Evolutionary conservation across 1,140 invertebrate species (phyloP).

Genomic region (Cydia strobilella): DNA sequence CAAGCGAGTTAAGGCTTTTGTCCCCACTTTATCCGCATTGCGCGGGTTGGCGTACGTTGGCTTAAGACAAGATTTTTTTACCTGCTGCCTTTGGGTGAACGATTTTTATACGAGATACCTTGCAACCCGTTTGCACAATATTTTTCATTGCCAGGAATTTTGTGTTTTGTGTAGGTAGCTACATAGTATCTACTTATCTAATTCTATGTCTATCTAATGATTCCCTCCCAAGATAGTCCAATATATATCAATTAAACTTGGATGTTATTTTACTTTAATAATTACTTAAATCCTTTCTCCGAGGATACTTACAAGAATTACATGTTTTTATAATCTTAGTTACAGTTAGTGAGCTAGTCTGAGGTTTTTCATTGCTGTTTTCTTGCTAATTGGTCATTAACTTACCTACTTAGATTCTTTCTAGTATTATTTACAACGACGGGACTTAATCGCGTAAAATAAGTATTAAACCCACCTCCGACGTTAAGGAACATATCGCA

Average conservation of each 20-base stretch:
- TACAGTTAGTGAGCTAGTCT: background rate
- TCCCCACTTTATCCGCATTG: background rate
- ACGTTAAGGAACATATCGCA: too few relatives aligned
- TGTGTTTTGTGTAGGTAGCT: background rate
- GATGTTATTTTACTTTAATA: too few relatives aligned
- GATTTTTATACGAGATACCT: background rate
- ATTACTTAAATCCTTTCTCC: too few relatives aligned
- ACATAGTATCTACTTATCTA: background rate
- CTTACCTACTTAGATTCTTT: slow-evolving; percentile 20
- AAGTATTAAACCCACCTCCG: too few relatives aligned
- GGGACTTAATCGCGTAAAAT: too few relatives aligned
- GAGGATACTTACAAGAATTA: too few relatives aligned
- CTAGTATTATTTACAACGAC: too few relatives aligned
- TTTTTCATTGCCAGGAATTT: background rate
- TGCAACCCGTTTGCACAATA: background rate
- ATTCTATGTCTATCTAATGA: background rate
- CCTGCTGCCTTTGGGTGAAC: background rate
- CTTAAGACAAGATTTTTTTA: background rate
- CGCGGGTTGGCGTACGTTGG: background rate
- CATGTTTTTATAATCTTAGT: too few relatives aligned
- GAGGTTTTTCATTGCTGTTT: background rate
- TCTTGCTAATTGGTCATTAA: slow-evolving; percentile 21
- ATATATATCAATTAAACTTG: too few relatives aligned
- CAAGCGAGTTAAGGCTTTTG: background rate
- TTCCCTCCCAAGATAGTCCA: too few relatives aligned